Base-by-base conservation (phyloP, 2,113 vertebrate species). In the Nettapus auritus region DNA sequence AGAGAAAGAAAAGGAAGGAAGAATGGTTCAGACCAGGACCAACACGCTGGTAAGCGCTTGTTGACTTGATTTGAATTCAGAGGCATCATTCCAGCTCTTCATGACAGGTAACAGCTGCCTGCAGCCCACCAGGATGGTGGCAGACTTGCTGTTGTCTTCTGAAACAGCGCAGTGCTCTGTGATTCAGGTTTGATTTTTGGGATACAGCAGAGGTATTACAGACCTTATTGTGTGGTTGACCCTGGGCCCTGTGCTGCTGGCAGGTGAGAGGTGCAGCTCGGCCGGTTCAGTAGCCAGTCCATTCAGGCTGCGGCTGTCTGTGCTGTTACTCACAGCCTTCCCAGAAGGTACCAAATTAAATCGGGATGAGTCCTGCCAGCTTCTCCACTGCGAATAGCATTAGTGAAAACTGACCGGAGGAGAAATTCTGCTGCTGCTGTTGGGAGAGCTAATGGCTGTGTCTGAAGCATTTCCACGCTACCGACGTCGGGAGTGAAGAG, bases 401-500 rank as follows among this genome's bases (percentile, higher is more conserved):
- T 87, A 75, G 62, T 36, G 77, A 78, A 93, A 89, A 80, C 56
- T 40, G 71, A 82, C 85, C 7, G 16, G 18, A 46, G 59, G 55
- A 90, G 71, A 86, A 86, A 70, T 69, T 89, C 55, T 59, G 2
- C 0, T n/a, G 75, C 66, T 83, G 69, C 83, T 92, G 46, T 46
- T 93, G 79, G 33, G 84, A 89, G 75, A 94, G 33, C 42, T 87
- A 55, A 63, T 31, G 62, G 38, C 84, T 76, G 57, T 67, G 42
- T 87, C 42, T 76, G 81, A 94, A 91, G 38, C 21, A 16, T 90
- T 91, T 82, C 70, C 36, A 52, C 73, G 64, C 50, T 78, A 1
- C 38, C 0, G 0, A 33, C 5, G 2, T 21, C 2, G 2, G 78
- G 73, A 90, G 21, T 0, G 7, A 80, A 46, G n/a, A 26, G 11